These are phyloP conservation scores for Drosophila quadrilineata DNA, from an alignment of 1,140 invertebrate species.

Conservation along the genomic window DNA sequence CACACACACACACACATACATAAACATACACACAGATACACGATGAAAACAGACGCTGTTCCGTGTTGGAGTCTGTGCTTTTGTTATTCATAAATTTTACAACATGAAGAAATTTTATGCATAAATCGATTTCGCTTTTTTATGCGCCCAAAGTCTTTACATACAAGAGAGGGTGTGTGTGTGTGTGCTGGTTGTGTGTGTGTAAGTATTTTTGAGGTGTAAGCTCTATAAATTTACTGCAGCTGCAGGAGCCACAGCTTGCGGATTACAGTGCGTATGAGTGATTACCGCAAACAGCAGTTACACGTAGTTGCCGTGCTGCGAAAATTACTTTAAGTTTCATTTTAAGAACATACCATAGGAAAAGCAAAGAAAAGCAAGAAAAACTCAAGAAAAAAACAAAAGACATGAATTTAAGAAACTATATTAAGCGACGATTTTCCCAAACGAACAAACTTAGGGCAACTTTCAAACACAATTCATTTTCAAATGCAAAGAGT, in stretches of 20 bases:
- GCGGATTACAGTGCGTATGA: slow-evolving; percentile 55
- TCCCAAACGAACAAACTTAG: slow-evolving; percentile 58
- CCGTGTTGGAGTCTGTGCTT: slow-evolving; percentile 12
- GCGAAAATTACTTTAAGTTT: too few species aligned
- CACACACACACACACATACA: slow-evolving; percentile 1
- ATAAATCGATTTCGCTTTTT: slow-evolving; percentile 72
- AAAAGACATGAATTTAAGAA: slow-evolving; percentile 14
- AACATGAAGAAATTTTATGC: slow-evolving; percentile 60
- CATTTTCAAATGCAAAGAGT: neutral
- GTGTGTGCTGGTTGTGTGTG: neutral
- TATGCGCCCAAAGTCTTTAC: too few species aligned
- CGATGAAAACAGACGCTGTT: neutral
- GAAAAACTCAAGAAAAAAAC: neutral
- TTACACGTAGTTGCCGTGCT: too few species aligned
- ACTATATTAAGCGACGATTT: slow-evolving; percentile 35
- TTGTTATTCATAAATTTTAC: slow-evolving; percentile 67
- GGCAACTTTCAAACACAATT: slow-evolving; percentile 20
- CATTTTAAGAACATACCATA: too few species aligned
- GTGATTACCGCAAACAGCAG: slow-evolving; percentile 59
- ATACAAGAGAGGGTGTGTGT: too few species aligned
- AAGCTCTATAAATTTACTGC: slow-evolving; percentile 63
- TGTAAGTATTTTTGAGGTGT: neutral
- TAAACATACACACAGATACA: neutral
- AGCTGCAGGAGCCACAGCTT: slow-evolving; percentile 23
- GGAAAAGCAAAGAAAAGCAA: slow-evolving; percentile 7